A percentile compares a stretch with the other conserved stretches of the same genome.
These are phyloP conservation scores for Trichonephila clavata DNA, from an alignment of 1,140 invertebrate species.

Conservation along the genomic window DNA sequence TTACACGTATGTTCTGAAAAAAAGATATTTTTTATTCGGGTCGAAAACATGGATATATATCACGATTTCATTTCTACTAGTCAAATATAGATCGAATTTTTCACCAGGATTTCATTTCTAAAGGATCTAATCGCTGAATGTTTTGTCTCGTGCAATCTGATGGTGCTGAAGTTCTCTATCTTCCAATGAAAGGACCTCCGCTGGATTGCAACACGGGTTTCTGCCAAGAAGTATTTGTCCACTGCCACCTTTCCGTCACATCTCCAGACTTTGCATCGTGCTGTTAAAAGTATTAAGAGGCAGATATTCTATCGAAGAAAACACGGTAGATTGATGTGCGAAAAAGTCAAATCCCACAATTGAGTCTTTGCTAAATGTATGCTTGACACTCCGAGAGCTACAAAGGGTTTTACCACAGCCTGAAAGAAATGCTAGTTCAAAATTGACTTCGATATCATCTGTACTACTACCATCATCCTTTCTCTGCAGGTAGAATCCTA, in stretches of 20 bases:
- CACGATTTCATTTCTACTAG: background rate
- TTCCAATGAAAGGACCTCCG: background rate
- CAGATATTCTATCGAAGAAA: background rate
- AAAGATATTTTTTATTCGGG: no score
- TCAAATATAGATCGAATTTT: background rate
- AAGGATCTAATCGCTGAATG: background rate
- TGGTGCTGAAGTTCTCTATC: background rate
- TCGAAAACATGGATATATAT: background rate
- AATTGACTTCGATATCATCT: no score
- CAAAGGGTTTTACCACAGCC: no score
- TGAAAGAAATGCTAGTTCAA: no score
- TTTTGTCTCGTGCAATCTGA: background rate
- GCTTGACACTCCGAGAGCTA: no score
- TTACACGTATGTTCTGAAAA: background rate
- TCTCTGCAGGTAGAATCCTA: no score
- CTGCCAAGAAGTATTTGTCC: background rate
- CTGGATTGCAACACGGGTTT: background rate
- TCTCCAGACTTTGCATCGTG: background rate
- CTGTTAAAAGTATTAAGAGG: background rate
- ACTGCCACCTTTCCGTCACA: background rate
- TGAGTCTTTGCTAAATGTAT: no score
- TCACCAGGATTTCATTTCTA: background rate
- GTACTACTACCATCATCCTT: no score
- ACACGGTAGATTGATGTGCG: no score
- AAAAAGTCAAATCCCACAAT: no score